Conservation (phyloP, 2,797 vertebrate genomes). For the Acipenser transmontanus region DNA sequence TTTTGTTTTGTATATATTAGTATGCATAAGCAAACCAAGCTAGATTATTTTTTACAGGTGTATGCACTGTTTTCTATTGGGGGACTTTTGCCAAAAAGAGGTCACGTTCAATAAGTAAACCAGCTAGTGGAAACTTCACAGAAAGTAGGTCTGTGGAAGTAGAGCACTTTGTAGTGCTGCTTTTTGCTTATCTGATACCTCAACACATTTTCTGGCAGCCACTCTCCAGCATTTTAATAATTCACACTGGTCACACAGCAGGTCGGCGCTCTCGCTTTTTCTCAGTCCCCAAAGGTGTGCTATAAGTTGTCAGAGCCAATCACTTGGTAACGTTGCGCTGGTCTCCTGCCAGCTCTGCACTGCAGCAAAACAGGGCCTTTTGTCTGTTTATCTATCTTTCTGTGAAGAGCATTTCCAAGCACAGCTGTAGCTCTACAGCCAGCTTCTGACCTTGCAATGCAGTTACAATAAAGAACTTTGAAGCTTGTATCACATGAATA, state of each 20-base stretch:
- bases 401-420: background rate
- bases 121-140: too few relatives aligned
- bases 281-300: constrained; percentile 31
- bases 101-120: too few relatives aligned
- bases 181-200: background rate
- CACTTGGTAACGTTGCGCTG: constrained; percentile 29
- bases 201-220: background rate
- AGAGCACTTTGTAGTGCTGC: background rate
- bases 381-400: background rate
- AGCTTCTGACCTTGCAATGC: background rate
- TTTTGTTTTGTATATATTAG: too few relatives aligned
- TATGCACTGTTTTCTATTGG: too few relatives aligned
- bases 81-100: too few relatives aligned
- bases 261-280: constrained; percentile 11
- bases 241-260: constrained; percentile 13
- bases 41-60: too few relatives aligned
- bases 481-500: too few relatives aligned
- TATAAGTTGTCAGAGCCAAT: constrained; percentile 23
- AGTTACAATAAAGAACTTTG: too few relatives aligned
- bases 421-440: background rate
- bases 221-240: background rate
- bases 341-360: constrained; percentile 39
- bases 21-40: too few relatives aligned
- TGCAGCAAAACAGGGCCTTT: constrained; percentile 39
- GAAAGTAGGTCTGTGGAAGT: background rate